Evolutionary conservation across 2,888 invertebrate species (phyloP), one percentile per base, ranked within the genome.

Genomic region (Plebejus argus): DNA sequence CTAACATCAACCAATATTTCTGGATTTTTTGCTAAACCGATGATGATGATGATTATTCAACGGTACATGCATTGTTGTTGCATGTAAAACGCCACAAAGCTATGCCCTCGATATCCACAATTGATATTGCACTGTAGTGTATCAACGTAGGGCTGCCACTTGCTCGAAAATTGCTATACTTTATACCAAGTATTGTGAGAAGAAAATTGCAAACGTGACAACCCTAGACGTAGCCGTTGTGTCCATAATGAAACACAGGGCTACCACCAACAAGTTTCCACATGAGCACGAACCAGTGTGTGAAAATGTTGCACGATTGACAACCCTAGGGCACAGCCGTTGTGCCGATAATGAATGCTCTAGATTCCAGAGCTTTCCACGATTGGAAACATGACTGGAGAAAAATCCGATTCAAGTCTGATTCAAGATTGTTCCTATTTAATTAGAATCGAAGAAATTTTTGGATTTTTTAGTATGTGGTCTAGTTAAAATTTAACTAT

Each of bases 21-120:
- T 35, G 35, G 7, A n/a, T n/a, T 28, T 15, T 15, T 28, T 28
- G 4, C 1, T 28, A 28, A 66, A 15, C 28, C 23, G 28, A 28
- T 28, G 66, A 66, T 28, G 66, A 66, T 66, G 28, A 28, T 28
- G 28, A 33, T 66, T 18, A 12, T 33, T 33, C 28, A 66, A 66
- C 61, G 66, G 61, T 61, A 61, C 15, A 66, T 66, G 66, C 66
- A 66, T 66, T 66, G 61, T 66, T 66, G 61, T 28, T 66, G 39
- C 33, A 66, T 76, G 61, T 20, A 39, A 66, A 76, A 66, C 20
- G 76, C 61, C 76, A 45, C 66, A 39, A 35, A 76, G 39, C 23
- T 66, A 76, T 76, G 76, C 66, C 66, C 66, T 66, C 66, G 28
- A 66, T 66, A 66, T 66, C 66, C 66, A 66, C 66, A 66, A 66